phyloP scores from a whole-genome alignment of 2,888 invertebrate species.

The Hybos culiciformis region DNA sequence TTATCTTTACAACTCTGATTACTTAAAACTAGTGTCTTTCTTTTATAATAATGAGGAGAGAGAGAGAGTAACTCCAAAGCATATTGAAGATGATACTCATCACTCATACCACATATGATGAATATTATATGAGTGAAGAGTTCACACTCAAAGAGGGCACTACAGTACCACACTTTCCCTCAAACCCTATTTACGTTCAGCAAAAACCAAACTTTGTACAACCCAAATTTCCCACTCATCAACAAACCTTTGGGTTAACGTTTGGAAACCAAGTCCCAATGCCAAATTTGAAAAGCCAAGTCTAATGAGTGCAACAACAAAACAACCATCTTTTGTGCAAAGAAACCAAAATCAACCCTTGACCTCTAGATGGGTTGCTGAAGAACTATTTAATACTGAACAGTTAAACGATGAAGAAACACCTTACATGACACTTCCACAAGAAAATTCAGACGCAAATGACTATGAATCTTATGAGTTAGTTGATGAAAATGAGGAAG shows the following conservation, averaged over 20 bases:
- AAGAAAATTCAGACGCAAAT: background rate
- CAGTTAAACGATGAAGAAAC: constrained; percentile 1
- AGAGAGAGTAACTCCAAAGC: no score
- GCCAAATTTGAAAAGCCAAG: background rate
- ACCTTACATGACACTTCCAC: background rate
- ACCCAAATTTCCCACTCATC: constrained; percentile 3
- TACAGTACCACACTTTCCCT: no score
- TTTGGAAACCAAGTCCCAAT: constrained; percentile 6
- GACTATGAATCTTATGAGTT: background rate
- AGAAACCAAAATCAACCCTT: background rate
- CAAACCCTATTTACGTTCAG: background rate
- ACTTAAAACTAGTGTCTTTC: no score
- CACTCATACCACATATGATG: no score
- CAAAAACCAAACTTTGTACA: constrained; percentile 1
- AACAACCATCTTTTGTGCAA: constrained; percentile 2
- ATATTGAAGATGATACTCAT: no score
- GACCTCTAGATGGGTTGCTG: background rate
- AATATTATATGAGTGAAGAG: no score
- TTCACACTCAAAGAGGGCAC: no score
- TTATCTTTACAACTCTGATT: no score
- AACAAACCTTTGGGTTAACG: constrained; percentile 7
- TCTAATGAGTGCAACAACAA: constrained; percentile 6
- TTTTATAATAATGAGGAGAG: no score
- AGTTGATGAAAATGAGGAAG: constrained; percentile 2
- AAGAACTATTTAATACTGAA: constrained; percentile 7